Percentiles rank a stretch among this genome's conserved stretches.
Conservation (phyloP, 2,797 vertebrate species). For the Cichlasoma orientale region DNA sequence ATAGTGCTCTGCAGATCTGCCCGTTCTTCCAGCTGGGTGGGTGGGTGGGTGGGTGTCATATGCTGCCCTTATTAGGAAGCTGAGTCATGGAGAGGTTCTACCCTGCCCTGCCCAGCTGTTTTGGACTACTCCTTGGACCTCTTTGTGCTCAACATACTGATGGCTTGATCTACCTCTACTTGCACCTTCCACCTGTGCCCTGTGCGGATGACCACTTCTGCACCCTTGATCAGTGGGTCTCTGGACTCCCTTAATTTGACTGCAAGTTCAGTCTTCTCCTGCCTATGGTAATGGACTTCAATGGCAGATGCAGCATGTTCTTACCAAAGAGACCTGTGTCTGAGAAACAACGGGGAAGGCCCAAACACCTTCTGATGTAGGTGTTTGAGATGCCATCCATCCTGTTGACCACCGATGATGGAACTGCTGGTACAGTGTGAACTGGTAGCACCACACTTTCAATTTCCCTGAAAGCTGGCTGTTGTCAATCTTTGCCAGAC, state of each 20-base stretch:
- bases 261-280: background rate
- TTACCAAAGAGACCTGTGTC: background rate
- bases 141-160: too few relatives aligned
- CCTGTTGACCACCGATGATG: background rate
- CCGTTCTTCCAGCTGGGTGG: too few relatives aligned
- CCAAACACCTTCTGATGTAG: background rate
- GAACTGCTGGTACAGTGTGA: background rate
- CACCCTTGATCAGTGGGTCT: background rate
- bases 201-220: background rate
- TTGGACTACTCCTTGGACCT: too few relatives aligned
- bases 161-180: too few relatives aligned
- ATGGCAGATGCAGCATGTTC: slow-evolving; percentile 6
- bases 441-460: background rate
- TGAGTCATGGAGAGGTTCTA: background rate
- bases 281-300: background rate
- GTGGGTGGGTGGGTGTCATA: too few relatives aligned
- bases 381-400: too few relatives aligned
- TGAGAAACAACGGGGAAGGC: background rate
- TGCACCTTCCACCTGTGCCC: background rate
- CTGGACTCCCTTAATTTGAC: background rate
- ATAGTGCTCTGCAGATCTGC: too few relatives aligned
- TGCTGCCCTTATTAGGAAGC: too few relatives aligned
- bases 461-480: background rate
- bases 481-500: background rate
- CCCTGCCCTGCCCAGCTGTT: background rate